A percentile compares a stretch with the other conserved stretches of the same genome.
Conservation (phyloP, 2,888 invertebrate genomes). For the Xylophagus ater region DNA sequence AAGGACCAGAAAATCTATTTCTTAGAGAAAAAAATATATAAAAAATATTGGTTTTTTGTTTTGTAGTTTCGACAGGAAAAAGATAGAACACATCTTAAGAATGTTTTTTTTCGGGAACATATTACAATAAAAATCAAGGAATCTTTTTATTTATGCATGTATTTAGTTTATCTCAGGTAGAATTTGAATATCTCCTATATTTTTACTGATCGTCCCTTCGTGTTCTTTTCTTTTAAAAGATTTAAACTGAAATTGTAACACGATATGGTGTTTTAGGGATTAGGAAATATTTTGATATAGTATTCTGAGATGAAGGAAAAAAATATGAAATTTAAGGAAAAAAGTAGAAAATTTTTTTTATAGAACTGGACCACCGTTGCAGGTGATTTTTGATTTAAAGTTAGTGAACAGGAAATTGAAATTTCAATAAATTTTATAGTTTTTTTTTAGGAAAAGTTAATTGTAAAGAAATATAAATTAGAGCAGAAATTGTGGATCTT, state of each 20-base stretch:
- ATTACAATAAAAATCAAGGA: not conserved
- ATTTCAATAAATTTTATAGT: not conserved
- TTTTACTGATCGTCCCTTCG: too few relatives aligned
- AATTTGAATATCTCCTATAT: conserved; percentile 14
- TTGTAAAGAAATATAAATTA: conserved; percentile 1
- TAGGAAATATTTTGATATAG: conserved; percentile 2
- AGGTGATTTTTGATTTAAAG: conserved; percentile 12
- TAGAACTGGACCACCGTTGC: conserved; percentile 8
- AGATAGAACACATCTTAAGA: conserved; percentile 9
- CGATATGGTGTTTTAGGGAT: conserved; percentile 16
- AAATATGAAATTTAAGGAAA: too few relatives aligned
- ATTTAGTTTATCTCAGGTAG: conserved; percentile 14
- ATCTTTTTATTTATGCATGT: conserved; percentile 7
- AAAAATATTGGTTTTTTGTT: too few relatives aligned
- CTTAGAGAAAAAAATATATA: conserved; percentile 8
- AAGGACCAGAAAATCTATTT: conserved; percentile 9
- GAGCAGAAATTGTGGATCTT: too few relatives aligned
- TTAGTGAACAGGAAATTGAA: not conserved
- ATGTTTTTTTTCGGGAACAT: not conserved
- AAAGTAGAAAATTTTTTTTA: too few relatives aligned
- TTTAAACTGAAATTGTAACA: conserved; percentile 20
- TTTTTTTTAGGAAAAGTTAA: not conserved
- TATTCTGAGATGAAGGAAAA: not conserved
- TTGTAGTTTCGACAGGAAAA: too few relatives aligned
- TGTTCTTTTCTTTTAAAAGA: too few relatives aligned